These are phyloP conservation scores for Gryllus bimaculatus DNA, from an alignment of 1,140 invertebrate genomes.

Conservation along the genomic window DNA sequence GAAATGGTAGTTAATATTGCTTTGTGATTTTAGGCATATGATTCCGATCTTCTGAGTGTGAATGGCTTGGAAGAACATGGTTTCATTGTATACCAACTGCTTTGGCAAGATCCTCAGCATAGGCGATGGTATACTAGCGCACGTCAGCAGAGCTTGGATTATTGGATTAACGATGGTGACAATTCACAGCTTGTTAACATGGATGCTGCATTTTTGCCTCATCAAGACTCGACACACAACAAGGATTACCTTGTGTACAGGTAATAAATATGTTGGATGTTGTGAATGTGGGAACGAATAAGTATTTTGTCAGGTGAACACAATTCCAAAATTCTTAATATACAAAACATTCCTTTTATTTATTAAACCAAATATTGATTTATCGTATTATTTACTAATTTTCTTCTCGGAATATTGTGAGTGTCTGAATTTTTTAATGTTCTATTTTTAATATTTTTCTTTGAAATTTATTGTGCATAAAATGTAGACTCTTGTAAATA, in stretches of 20 bases:
- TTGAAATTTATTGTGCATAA: too few species aligned
- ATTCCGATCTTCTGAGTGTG: slow-evolving; percentile 69
- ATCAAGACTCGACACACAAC: slow-evolving; percentile 36
- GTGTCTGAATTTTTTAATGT: neutral
- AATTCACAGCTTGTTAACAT: slow-evolving; percentile 61
- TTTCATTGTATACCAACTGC: slow-evolving; percentile 68
- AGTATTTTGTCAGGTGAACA: too few species aligned
- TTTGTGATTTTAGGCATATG: slow-evolving; percentile 44
- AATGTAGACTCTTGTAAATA: too few species aligned
- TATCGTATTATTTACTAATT: too few species aligned
- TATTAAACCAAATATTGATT: too few species aligned
- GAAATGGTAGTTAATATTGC: too few species aligned
- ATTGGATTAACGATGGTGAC: slow-evolving; percentile 79
- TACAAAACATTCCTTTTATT: too few species aligned
- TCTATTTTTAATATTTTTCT: too few species aligned
- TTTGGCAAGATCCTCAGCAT: slow-evolving; percentile 72
- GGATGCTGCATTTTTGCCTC: slow-evolving; percentile 71
- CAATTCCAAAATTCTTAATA: too few species aligned
- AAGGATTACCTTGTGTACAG: slow-evolving; percentile 51
- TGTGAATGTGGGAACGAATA: too few species aligned
- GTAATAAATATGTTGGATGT: slow-evolving; percentile 27
- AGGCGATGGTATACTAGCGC: slow-evolving; percentile 78
- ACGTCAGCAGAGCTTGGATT: slow-evolving; percentile 57
- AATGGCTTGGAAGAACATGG: slow-evolving; percentile 77
- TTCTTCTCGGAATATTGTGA: neutral